phyloP scores from a whole-genome alignment of 1,140 invertebrate species.

The Gryllus bimaculatus region DNA sequence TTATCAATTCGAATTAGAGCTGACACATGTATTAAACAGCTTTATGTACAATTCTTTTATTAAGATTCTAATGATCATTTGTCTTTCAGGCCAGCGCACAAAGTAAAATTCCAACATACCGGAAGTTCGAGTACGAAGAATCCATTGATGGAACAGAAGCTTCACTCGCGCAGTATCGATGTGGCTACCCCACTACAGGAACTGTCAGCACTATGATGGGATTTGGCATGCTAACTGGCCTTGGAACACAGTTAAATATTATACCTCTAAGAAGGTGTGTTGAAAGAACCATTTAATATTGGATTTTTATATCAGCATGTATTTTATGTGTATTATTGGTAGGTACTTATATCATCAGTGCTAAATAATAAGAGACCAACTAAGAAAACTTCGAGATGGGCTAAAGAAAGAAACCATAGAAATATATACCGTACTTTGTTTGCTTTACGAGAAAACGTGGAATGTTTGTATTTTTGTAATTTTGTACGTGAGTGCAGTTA shows the following conservation, averaged over 20 bases:
- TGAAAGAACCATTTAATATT: neutral
- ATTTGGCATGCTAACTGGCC: neutral
- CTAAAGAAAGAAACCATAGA: too few species aligned
- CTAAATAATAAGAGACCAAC: too few species aligned
- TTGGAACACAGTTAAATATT: neutral
- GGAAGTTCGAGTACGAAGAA: constrained; percentile 19
- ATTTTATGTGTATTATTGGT: too few species aligned
- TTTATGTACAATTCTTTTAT: neutral
- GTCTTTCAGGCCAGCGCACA: constrained; percentile 7
- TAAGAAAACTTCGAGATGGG: too few species aligned
- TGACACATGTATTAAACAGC: neutral
- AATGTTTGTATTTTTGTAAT: too few species aligned
- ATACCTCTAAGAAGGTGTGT: neutral
- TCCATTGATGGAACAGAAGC: constrained; percentile 19
- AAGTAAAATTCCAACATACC: constrained; percentile 16
- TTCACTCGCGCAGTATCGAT: constrained; percentile 17
- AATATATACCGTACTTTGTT: too few species aligned
- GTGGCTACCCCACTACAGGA: constrained; percentile 13
- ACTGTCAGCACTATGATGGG: constrained; percentile 17
- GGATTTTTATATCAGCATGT: neutral
- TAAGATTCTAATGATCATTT: neutral
- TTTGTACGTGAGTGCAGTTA: too few species aligned
- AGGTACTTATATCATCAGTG: too few species aligned
- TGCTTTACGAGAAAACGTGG: too few species aligned
- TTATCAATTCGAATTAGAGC: neutral